Evolutionary conservation across 2,113 vertebrate genomes (phyloP), one percentile per base, ranked within the genome.

Genomic region (Empidonax alnorum): DNA sequence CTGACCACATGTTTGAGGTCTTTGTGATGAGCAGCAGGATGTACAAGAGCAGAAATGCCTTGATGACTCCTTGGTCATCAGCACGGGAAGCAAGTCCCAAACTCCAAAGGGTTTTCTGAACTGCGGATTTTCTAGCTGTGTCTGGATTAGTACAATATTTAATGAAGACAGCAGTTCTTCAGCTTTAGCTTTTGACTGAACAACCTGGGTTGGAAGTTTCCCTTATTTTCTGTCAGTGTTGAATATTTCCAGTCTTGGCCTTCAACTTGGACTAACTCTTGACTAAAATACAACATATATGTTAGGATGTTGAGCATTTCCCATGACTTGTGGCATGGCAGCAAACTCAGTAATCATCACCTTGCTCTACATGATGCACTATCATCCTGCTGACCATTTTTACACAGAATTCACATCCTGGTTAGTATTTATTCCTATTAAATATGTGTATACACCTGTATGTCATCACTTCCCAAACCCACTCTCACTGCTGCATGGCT

Each of bases 321-420:
- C 66, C 39, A 12, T 50, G 47, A 9, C 24, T 44, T 42, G 30
- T 39, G 41, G 52, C 41, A n/a, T 3, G 10, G 47, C 33, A 58
- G 49, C 33, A 12, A 33, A 46, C 53, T 27, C 83, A 21, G 2
- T 31, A 12, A 14, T 35, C 39, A 46, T 72, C 28, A 31, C 33
- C 44, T 62, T 50, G 7, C 49, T n/a, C 49, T 25, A 8, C 9
- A 0, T 2, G 2, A 19, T 27, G 47, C 19, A 2, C 24, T 18
- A 0, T 25, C 18, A 4, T 12, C 0, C 1, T 35, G 52, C 33
- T 33, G 18, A 4, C 33, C 56, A 23, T 42, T 46, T n/a, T 30
- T 65, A 41, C 46, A 30, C 33, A 30, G 22, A 28, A 16, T 25
- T 25, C 58, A 17, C 58, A 61, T 25, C 24, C 65, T 35, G 46